Evolutionary conservation across 2,113 vertebrate genomes (phyloP).

Genomic region (Forbesichthys agassizii): DNA sequence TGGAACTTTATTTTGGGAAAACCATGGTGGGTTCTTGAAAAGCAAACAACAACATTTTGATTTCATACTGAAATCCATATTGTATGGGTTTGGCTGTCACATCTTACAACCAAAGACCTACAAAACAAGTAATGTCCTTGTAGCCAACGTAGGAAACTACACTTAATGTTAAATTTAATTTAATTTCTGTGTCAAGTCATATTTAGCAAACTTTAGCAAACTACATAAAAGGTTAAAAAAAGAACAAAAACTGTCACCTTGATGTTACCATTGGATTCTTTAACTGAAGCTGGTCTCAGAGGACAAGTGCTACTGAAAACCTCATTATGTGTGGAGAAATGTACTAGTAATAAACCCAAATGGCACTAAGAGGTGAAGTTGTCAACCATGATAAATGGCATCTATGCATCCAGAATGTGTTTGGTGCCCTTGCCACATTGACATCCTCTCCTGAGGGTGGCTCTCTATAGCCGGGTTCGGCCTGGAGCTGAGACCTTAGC

Average conservation of each 20-base stretch:
- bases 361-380: conserved; percentile 69
- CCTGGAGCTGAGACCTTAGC: conserved; percentile 60
- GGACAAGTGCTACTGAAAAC: conserved; percentile 71
- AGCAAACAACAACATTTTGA: too few species aligned
- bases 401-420: conserved; percentile 68
- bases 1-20: too few species aligned
- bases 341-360: conserved; percentile 77
- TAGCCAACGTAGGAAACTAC: conserved; percentile 20
- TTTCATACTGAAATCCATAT: conserved; percentile 9
- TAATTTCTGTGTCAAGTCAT: conserved; percentile 50
- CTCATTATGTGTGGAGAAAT: conserved; percentile 73
- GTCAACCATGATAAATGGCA: conserved; percentile 74
- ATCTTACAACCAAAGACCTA: neutral
- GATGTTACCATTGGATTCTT: conserved; percentile 67
- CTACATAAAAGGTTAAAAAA: conserved; percentile 16
- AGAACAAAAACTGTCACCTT: conserved; percentile 59
- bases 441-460: conserved; percentile 61
- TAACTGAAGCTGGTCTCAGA: conserved; percentile 65
- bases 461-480: conserved; percentile 58
- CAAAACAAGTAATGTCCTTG: neutral
- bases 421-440: conserved; percentile 72
- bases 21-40: too few species aligned
- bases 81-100: conserved; percentile 4
- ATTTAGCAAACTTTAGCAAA: conserved; percentile 48
- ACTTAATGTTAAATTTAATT: conserved; percentile 24